Evolutionary conservation across 64 coral and sea anemone species (phyloP).

Genomic region (Stichodactyla helianthus): DNA sequence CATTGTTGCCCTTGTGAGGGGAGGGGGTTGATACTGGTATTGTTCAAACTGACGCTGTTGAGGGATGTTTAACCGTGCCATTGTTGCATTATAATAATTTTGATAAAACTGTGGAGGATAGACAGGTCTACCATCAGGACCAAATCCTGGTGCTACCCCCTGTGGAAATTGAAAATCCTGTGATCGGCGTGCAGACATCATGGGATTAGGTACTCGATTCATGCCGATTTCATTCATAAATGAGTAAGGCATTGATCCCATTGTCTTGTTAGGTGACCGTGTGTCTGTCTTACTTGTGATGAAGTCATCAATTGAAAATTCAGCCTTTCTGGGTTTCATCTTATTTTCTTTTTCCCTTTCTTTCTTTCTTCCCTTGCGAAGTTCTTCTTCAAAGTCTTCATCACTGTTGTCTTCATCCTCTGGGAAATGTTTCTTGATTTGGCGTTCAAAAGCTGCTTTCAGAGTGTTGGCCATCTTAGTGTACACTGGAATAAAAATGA

Average conservation of each 20-base stretch:
- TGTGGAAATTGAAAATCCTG: constrained; percentile 59
- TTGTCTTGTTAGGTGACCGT: constrained; percentile 3
- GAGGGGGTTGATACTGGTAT: constrained; percentile 39
- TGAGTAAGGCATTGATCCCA: constrained; percentile 30
- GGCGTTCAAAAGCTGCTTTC: constrained; percentile 80
- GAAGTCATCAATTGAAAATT: constrained; percentile 35
- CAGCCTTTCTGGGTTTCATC: constrained; percentile 39
- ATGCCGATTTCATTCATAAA: constrained; percentile 39
- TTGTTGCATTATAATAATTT: constrained; percentile 73
- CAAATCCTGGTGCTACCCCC: constrained; percentile 49
- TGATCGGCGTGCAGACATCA: constrained; percentile 66
- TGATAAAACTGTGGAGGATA: constrained; percentile 92
- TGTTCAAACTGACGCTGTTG: constrained; percentile 64
- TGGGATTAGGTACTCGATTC: constrained; percentile 60
- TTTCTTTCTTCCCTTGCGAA: constrained; percentile 61
- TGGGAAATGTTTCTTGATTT: constrained; percentile 93
- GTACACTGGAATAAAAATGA: constrained; percentile 67
- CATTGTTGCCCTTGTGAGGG: constrained; percentile 40
- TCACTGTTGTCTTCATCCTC: constrained; percentile 94
- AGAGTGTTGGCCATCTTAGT: constrained; percentile 91
- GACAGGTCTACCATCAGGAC: constrained; percentile 63
- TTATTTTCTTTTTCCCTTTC: constrained; percentile 47
- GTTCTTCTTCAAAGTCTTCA: constrained; percentile 95
- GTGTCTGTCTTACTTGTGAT: neutral
- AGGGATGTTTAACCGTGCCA: constrained; percentile 58